These are phyloP conservation scores for Adelosebastes latens DNA, from an alignment of 2,797 vertebrate genomes.

Conservation along the genomic window DNA sequence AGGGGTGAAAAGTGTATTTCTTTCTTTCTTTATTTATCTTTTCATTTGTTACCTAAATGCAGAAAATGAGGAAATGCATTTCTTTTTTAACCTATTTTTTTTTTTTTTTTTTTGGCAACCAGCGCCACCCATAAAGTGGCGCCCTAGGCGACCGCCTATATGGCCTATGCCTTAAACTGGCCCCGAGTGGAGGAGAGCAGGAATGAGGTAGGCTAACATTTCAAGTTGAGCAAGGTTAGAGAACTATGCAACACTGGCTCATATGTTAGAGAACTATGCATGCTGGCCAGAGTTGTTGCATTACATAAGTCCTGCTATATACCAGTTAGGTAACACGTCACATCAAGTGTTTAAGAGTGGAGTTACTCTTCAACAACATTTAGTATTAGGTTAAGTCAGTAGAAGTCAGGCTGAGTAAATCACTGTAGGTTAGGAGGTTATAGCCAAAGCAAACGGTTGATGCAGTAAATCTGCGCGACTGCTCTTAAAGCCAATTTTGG, in stretches of 20 bases:
- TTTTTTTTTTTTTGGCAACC: too few species aligned
- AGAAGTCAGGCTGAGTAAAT: neutral
- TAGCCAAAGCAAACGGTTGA: neutral
- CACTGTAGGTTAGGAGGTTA: neutral
- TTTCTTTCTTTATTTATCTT: too few species aligned
- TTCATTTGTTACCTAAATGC: too few species aligned
- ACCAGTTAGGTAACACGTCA: neutral
- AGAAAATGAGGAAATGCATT: too few species aligned
- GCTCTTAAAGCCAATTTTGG: neutral
- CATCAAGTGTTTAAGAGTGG: neutral
- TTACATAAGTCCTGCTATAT: neutral
- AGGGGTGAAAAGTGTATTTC: too few species aligned
- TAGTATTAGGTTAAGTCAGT: neutral
- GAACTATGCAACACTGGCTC: neutral
- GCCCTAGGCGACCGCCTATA: accelerated
- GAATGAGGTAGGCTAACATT: neutral
- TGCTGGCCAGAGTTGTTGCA: neutral
- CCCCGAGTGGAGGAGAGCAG: accelerated
- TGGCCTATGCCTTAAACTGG: too few species aligned
- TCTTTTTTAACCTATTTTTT: too few species aligned
- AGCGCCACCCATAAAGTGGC: too few species aligned
- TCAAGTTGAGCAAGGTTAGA: neutral
- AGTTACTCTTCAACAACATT: neutral
- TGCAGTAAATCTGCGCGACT: neutral
- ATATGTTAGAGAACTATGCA: neutral